Evolutionary conservation across 2,797 vertebrate species (phyloP).

Genomic region (Diplodus sargus): DNA sequence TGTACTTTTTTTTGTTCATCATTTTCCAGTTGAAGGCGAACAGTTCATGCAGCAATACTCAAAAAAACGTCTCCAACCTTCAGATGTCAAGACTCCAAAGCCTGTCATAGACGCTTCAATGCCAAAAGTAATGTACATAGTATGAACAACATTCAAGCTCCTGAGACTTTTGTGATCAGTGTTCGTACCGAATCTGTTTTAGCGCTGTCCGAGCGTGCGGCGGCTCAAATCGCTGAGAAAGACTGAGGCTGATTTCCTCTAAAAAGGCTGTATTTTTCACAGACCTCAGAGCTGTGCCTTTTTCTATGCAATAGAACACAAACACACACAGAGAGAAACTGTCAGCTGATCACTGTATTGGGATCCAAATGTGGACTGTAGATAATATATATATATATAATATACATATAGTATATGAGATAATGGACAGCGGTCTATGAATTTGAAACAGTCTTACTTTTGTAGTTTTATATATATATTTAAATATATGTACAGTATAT

Average conservation of each 20-base stretch:
- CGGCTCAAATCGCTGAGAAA: slow-evolving; percentile 15
- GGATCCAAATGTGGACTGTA: slow-evolving; percentile 93
- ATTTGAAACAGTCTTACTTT: slow-evolving; percentile 99
- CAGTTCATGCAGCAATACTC: slow-evolving; percentile 83
- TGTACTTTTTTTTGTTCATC: slow-evolving; percentile 63
- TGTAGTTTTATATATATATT: slow-evolving; percentile 99
- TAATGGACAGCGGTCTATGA: slow-evolving; percentile 93
- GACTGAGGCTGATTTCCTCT: slow-evolving; percentile 63
- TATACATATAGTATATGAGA: slow-evolving; percentile 32
- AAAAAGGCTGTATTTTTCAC: slow-evolving; percentile 86
- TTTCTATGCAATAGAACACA: slow-evolving; percentile 98
- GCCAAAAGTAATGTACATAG: slow-evolving; percentile 85
- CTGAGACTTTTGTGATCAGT: slow-evolving; percentile 77
- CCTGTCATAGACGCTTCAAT: slow-evolving; percentile 81
- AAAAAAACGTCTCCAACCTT: slow-evolving; percentile 74
- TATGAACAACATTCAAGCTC: slow-evolving; percentile 74
- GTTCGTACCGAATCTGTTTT: slow-evolving; percentile 75
- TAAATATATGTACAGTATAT: slow-evolving; percentile 80
- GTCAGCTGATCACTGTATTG: slow-evolving; percentile 93
- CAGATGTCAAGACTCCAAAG: slow-evolving; percentile 86
- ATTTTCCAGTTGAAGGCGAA: slow-evolving; percentile 75
- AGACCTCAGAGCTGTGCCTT: slow-evolving; percentile 99
- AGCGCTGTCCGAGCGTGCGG: slow-evolving; percentile 58
- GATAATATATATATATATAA: slow-evolving; percentile 61
- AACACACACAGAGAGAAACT: slow-evolving; percentile 81